Conservation (phyloP, 2,888 invertebrate species). For the Sinotaia quadrata region DNA sequence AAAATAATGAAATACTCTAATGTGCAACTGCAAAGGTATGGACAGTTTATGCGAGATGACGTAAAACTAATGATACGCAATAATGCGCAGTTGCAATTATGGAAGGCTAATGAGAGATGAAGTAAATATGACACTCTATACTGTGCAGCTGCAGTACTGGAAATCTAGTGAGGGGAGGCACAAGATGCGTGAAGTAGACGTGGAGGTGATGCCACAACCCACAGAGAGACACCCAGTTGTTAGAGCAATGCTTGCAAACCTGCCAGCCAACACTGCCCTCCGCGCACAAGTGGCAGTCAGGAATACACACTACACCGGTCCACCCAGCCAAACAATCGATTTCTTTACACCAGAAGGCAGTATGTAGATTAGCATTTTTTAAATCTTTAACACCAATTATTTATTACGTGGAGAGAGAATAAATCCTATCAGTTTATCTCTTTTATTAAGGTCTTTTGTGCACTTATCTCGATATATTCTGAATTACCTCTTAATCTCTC, state of each 20-base stretch:
- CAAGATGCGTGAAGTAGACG: conserved; percentile 56
- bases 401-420: too few relatives aligned
- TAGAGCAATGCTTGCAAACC: conserved; percentile 50
- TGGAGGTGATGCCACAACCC: conserved; percentile 40
- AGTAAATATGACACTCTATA: too few relatives aligned
- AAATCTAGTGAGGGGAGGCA: conserved; percentile 79
- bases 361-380: conserved; percentile 42
- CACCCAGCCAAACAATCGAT: conserved; percentile 85
- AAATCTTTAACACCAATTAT: too few relatives aligned
- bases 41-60: too few relatives aligned
- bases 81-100: too few relatives aligned
- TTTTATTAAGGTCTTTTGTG: not conserved
- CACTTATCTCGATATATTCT: not conserved
- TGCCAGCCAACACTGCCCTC: conserved; percentile 77
- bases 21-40: too few relatives aligned
- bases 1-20: too few relatives aligned
- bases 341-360: conserved; percentile 68
- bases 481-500: not conserved
- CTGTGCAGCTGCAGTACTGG: conserved; percentile 88
- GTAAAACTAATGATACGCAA: too few relatives aligned
- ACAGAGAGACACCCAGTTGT: conserved; percentile 48
- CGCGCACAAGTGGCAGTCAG: conserved; percentile 90
- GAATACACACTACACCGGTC: conserved; percentile 92
- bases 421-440: too few relatives aligned
- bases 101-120: too few relatives aligned